phyloP scores from a whole-genome alignment of 1,140 invertebrate species.

The Aphelenchoides besseyi region DNA sequence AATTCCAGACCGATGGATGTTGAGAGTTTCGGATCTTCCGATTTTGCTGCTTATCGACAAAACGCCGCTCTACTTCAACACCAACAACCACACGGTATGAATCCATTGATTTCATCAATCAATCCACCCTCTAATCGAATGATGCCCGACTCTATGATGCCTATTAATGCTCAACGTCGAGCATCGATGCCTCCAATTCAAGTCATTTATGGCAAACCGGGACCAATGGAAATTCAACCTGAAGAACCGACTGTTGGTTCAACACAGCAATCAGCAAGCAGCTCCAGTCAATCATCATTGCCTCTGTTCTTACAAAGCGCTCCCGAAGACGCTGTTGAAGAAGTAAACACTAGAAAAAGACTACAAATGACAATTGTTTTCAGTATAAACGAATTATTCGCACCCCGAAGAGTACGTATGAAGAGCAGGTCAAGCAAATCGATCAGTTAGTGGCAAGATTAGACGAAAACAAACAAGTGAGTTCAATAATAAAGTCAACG shows the following conservation, averaged over 20 bases:
- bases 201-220: conserved; percentile 13
- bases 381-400: conserved; percentile 42
- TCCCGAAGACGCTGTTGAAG: conserved; percentile 28
- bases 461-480: conserved; percentile 33
- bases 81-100: not conserved
- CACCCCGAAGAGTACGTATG: conserved; percentile 36
- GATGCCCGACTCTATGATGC: not conserved
- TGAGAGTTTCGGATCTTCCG: not conserved
- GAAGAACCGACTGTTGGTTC: too few relatives aligned
- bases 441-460: conserved; percentile 33
- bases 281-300: conserved; percentile 9
- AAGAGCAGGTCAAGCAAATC: conserved; percentile 38
- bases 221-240: not conserved
- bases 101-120: not conserved
- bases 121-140: not conserved
- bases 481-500: not conserved
- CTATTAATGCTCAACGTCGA: not conserved
- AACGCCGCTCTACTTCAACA: conserved; percentile 6
- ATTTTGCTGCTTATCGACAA: conserved; percentile 13
- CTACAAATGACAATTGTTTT: not conserved
- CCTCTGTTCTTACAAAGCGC: conserved; percentile 38
- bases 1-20: not conserved
- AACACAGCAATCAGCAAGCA: not conserved
- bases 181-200: conserved; percentile 19
- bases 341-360: conserved; percentile 22